Conservation (phyloP, 1,140 invertebrate species). For the Conus ventricosus region DNA sequence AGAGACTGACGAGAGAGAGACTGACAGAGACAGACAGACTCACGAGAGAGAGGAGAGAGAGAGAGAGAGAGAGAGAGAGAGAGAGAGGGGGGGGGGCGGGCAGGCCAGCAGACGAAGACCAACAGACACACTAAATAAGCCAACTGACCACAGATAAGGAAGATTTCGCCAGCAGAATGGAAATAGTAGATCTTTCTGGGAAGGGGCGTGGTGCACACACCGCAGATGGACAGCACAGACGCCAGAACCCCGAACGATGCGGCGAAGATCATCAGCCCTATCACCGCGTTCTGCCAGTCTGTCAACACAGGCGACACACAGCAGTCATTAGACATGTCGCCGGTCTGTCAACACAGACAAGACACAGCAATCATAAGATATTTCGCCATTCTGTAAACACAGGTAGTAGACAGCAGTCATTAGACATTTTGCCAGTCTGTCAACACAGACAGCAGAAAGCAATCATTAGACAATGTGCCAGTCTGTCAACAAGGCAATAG, state of each 20-base stretch:
- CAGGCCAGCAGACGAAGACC: background rate
- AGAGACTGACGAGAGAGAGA: conserved; percentile 30
- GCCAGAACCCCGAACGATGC: conserved; percentile 69
- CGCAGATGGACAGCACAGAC: conserved; percentile 67
- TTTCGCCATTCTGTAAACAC: background rate
- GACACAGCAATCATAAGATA: background rate
- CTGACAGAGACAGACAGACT: background rate
- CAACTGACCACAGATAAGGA: conserved; percentile 69
- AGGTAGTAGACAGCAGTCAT: background rate
- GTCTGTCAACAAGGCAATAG: too few species aligned
- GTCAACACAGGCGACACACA: background rate
- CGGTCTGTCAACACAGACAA: background rate
- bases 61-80: too few species aligned
- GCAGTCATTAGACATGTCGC: background rate
- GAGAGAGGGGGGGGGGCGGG: too few species aligned
- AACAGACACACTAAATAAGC: too few species aligned
- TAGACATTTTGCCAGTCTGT: background rate
- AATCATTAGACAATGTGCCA: too few species aligned
- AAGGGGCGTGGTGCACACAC: conserved; percentile 68
- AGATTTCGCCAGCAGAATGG: conserved; percentile 74
- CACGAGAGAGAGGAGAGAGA: background rate
- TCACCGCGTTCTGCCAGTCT: conserved; percentile 71
- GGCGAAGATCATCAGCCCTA: conserved; percentile 72
- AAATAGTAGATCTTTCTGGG: conserved; percentile 74
- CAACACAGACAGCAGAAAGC: background rate